Evolutionary conservation across 2,113 vertebrate genomes (phyloP), one percentile per base, ranked within the genome.

Genomic region (Odocoileus virginianus): DNA sequence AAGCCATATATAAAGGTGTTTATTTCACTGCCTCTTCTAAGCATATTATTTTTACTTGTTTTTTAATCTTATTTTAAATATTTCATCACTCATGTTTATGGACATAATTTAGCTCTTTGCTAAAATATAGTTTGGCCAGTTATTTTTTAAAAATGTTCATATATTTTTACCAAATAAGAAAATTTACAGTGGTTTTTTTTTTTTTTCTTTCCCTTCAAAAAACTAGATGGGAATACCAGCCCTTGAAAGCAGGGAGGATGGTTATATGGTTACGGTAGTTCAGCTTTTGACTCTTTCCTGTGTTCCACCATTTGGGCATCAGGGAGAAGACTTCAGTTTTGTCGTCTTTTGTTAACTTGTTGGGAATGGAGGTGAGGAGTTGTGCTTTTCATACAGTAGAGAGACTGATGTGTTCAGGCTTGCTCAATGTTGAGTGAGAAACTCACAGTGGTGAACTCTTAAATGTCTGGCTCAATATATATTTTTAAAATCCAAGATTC

Each of bases 271-370:
- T 89, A 33, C 28, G 57, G 91, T n/a, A 84, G 10, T 87, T 93
- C 27, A 43, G n/a, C 85, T 84, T 88, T 95, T 81, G 61, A 74
- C 43, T 94, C 21, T 67, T 64, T 25, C 30, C 54, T 89, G 15
- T 61, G n/a, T 9, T 52, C n/a, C 15, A 36, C 50, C 2, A 30
- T 87, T 92, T 79, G 71, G 76, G 64, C 43, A 33, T 33, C 30
- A 87, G 9, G 19, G 84, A 89, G 14, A 83, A 60, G 40, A 16
- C 13, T 47, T 91, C 61, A 54, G 33, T 96, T 96, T 96, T 97
- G 71, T 96, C 57, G 2, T 2, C 78, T 30, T 94, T 95, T 89
- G 86, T 88, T 96, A 92, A 94, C 92, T 95, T 92, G 27, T 89
- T 89, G 50, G 89, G 60, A 94, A 87, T 90, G 74, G 58, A 85